A percentile compares a stretch with the other conserved stretches of the same genome.
phyloP scores from a whole-genome alignment of 2,797 vertebrate species.

The Clarias pachynema region DNA sequence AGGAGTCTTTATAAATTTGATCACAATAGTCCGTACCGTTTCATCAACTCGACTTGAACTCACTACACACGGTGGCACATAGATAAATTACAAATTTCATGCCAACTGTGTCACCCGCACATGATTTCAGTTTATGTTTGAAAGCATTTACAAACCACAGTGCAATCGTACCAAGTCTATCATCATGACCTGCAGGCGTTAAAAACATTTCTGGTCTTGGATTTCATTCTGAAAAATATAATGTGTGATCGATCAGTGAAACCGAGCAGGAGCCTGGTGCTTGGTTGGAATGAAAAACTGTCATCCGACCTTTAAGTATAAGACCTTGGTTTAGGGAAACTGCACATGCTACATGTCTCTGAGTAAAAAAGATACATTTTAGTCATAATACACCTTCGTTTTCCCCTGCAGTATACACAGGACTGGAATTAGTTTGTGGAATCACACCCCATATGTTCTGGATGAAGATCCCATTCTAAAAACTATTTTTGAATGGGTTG shows the following conservation, averaged over 20 bases:
- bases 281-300: background rate
- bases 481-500: background rate
- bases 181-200: background rate
- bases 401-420: background rate
- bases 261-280: background rate
- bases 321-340: background rate
- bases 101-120: background rate
- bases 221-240: background rate
- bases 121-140: background rate
- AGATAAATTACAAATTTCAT: background rate
- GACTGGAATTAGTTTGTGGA: background rate
- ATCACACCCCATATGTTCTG: background rate
- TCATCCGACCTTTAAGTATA: background rate
- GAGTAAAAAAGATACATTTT: slow-evolving; percentile 5
- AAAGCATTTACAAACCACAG: background rate
- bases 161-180: background rate
- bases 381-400: background rate
- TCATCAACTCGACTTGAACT: background rate
- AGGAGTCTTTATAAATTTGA: background rate
- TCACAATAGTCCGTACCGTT: background rate
- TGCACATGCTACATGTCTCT: background rate
- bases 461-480: background rate
- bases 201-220: background rate
- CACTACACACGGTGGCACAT: background rate
- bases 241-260: background rate